phyloP scores from a whole-genome alignment of 2,113 vertebrate species.

The Pontoporia blainvillei region DNA sequence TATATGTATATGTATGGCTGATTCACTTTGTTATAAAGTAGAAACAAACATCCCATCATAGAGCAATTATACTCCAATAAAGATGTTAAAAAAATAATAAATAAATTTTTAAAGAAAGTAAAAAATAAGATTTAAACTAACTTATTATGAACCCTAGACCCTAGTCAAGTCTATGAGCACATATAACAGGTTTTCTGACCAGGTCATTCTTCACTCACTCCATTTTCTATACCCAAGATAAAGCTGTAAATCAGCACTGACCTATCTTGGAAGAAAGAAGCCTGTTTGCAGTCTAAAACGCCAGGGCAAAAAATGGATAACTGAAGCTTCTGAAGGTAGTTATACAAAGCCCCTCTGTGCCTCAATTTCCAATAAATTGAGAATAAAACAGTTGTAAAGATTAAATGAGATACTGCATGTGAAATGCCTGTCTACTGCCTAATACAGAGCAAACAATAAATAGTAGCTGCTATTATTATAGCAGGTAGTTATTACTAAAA shows the following conservation, averaged over 20 bases:
- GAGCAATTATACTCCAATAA: no score
- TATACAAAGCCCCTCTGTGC: not conserved
- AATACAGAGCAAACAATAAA: not conserved
- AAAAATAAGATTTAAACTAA: conserved; percentile 24
- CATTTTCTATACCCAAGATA: not conserved
- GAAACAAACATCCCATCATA: no score
- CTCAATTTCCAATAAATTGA: not conserved
- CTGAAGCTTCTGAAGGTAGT: not conserved
- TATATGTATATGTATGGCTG: no score
- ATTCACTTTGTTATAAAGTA: no score
- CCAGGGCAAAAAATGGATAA: not conserved
- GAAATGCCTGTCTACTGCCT: not conserved
- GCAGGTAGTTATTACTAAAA: not conserved
- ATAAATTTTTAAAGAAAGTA: not conserved
- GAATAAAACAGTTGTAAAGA: not conserved
- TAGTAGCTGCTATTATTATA: not conserved
- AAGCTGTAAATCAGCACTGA: not conserved
- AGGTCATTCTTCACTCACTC: not conserved
- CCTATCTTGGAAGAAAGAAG: not conserved
- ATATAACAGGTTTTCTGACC: not conserved
- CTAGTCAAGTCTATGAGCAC: not conserved
- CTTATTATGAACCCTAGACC: not conserved
- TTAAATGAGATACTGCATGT: not conserved
- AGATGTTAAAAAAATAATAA: no score
- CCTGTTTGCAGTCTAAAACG: not conserved